Base-by-base conservation (phyloP, 2,888 invertebrate species). In the Brachypalpus laphriformis region DNA sequence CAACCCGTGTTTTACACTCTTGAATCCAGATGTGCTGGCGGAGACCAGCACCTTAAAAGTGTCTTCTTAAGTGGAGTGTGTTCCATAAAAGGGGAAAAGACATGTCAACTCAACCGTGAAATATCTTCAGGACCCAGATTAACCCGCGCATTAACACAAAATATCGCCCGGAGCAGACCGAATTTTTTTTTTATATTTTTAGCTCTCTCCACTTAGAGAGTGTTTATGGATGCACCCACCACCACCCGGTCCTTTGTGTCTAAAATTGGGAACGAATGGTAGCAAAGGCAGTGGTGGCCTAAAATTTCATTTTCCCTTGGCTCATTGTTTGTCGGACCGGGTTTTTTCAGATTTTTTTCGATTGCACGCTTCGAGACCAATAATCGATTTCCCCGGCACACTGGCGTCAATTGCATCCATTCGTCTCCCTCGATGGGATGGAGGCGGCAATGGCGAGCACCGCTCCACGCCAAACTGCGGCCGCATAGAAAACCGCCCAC, bases 61-160 rank as follows among this genome's bases (percentile, higher is more conserved):
- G 74, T 31, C 80, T 68, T 74, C 80, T 83, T 83, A 83, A 83
- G 80, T 83, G 83, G 80, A 80, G 82, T 49, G 82, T 49, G 68
- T 40, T 40, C 74, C 80, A 74, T 74, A 78, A 74, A 83, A 49
- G 76, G 76, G 68, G 51, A 57, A 66, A 25, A 16, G 40, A 18
- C 37, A 68, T 49, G 68, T 82, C 83, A 72, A 78, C 63, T 78
- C 78, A 78, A 83, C 74, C 83, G 74, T 83, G 74, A 80, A 83
- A 80, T 80, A 54, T 70, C 80, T 83, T 65, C 49, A 42, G 28
- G 56, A 74, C 63, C 80, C 74, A 59, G 70, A 74, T 83, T 70
- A 83, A 80, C 83, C 83, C 80, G 68, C 51, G 72, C 83, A 83
- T 83, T 83, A 80, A 80, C 70, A 83, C 70, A 70, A 61, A 75